Evolutionary conservation across 2,888 invertebrate genomes (phyloP).

Genomic region (Cerastis leucographa): DNA sequence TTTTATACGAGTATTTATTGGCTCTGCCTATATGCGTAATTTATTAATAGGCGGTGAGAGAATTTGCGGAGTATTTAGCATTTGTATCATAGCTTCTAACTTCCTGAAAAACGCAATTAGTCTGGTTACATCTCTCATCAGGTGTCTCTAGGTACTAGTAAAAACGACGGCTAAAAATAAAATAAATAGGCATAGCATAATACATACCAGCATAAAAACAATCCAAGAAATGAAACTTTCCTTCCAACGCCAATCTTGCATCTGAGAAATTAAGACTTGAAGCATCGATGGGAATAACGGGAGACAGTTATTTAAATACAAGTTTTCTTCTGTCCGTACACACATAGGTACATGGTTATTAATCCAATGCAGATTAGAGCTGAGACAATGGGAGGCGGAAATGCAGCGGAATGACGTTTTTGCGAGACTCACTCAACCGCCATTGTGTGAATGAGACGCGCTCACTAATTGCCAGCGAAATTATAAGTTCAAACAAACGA

Average conservation of each 20-base stretch:
- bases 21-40: slow-evolving; percentile 2
- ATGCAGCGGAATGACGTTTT: slow-evolving; percentile 83
- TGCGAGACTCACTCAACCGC: slow-evolving; percentile 76
- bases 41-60: background rate
- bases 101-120: background rate
- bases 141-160: too few relatives aligned
- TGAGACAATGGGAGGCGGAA: slow-evolving; percentile 87
- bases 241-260: slow-evolving; percentile 11
- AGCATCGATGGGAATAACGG: slow-evolving; percentile 52
- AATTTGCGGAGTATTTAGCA: background rate
- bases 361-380: slow-evolving; percentile 84
- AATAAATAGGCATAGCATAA: background rate
- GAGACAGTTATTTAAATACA: slow-evolving; percentile 50
- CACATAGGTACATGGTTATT: slow-evolving; percentile 73
- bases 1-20: slow-evolving; percentile 34
- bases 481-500: slow-evolving; percentile 74
- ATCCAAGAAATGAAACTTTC: slow-evolving; percentile 14
- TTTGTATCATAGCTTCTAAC: background rate
- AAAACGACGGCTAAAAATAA: background rate
- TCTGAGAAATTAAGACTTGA: slow-evolving; percentile 16
- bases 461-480: slow-evolving; percentile 79
- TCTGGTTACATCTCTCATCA: too few relatives aligned
- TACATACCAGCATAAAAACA: background rate
- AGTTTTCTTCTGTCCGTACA: slow-evolving; percentile 70
- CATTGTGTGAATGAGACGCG: slow-evolving; percentile 82